Evolutionary conservation across 2,888 invertebrate species (phyloP).

Genomic region (Lasioglossum zephyrum): DNA sequence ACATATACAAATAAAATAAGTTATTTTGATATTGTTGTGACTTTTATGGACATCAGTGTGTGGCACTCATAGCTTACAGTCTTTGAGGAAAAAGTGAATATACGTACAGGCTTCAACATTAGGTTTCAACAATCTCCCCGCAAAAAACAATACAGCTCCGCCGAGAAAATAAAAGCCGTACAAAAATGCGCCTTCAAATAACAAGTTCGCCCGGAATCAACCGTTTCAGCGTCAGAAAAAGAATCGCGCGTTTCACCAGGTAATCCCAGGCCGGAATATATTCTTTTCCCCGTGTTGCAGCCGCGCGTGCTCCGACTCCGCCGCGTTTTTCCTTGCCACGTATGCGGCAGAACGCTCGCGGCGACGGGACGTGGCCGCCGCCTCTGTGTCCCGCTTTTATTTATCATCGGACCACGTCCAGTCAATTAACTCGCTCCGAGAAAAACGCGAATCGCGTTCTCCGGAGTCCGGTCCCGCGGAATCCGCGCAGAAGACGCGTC

Average conservation of each 20-base stretch:
- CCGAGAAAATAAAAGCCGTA: not conserved
- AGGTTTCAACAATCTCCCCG: not conserved
- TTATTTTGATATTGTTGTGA: too few species aligned
- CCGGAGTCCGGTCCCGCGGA: not conserved
- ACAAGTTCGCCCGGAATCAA: not conserved
- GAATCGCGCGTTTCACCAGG: not conserved
- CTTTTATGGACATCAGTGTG: too few species aligned
- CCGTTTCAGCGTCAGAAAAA: slow-evolving; percentile 1
- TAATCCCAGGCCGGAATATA: not conserved
- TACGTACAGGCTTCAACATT: too few species aligned
- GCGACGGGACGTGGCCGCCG: not conserved
- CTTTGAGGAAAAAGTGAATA: too few species aligned
- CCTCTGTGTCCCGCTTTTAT: not conserved
- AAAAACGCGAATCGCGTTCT: not conserved
- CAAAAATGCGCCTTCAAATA: not conserved
- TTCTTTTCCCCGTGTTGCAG: not conserved
- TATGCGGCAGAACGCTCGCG: not conserved
- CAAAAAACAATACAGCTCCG: not conserved
- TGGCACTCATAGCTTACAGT: too few species aligned
- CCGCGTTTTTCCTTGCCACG: not conserved
- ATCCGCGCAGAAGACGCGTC: slow-evolving; percentile 29
- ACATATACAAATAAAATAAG: too few species aligned
- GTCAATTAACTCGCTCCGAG: slow-evolving; percentile 5
- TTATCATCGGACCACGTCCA: slow-evolving; percentile 1
- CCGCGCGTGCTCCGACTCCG: slow-evolving; percentile 16